Percentiles rank a stretch among this genome's conserved stretches.
Conservation (phyloP, 2,888 invertebrate species). For the Euspilapteryx auroguttella region DNA sequence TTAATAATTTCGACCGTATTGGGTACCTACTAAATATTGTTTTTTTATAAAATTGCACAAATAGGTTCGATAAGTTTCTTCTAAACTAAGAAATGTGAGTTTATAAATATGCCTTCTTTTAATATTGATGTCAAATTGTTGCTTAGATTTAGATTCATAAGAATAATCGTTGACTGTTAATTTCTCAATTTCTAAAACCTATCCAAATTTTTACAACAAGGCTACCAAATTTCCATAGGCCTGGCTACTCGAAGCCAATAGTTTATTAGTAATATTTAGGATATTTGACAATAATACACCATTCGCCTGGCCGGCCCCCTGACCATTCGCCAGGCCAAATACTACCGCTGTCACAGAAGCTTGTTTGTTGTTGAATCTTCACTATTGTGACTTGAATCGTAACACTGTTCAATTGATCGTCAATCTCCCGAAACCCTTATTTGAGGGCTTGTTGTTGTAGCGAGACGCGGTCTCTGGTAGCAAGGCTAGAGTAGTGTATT, state of each 20-base stretch:
- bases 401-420: no score
- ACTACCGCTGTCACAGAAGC: constrained; percentile 14
- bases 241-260: no score
- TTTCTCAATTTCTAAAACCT: no score
- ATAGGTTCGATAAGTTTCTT: constrained; percentile 10
- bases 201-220: no score
- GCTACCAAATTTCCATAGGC: no score
- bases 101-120: constrained; percentile 17
- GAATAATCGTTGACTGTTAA: no score
- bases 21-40: constrained; percentile 10
- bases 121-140: constrained; percentile 12
- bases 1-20: no score
- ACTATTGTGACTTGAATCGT: no score
- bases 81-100: constrained; percentile 7
- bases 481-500: constrained; percentile 53
- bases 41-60: constrained; percentile 32
- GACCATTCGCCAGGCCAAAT: no score
- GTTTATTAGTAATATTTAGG: no score
- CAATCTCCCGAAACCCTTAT: no score
- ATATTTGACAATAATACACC: constrained; percentile 53
- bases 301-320: no score
- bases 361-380: constrained; percentile 1
- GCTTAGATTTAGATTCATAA: constrained; percentile 5
- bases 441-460: constrained; percentile 46
- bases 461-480: constrained; percentile 52